A percentile compares a stretch with the other conserved stretches of the same genome.
Conservation (phyloP, 2,113 vertebrate species). For the Corvus moneduloides region DNA sequence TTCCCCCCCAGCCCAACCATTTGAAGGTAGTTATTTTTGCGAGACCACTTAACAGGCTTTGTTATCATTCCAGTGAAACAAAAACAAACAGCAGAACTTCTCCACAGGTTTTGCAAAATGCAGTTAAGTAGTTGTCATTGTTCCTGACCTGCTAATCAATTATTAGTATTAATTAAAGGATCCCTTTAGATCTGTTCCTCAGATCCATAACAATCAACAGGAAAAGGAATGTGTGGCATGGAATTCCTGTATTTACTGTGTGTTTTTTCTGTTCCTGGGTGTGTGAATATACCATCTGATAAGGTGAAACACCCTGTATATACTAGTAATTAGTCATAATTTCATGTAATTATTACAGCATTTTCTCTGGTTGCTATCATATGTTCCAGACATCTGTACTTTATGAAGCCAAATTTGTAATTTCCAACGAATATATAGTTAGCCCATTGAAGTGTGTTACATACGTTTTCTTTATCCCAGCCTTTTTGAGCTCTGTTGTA, state of each 20-base stretch:
- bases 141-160: neutral
- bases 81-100: neutral
- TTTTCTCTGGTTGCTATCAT: neutral
- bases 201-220: neutral
- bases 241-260: neutral
- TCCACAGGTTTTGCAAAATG: neutral
- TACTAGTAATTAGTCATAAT: constrained; percentile 29
- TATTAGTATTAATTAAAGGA: neutral
- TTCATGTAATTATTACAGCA: neutral
- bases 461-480: neutral
- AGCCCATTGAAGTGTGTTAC: neutral
- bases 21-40: neutral
- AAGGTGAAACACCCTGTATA: neutral
- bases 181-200: neutral
- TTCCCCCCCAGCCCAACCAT: neutral
- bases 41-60: neutral
- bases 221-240: neutral
- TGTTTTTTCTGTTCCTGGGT: neutral
- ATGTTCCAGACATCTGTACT: neutral
- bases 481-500: neutral
- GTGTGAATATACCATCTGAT: neutral
- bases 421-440: neutral
- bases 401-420: neutral
- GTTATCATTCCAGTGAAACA: neutral
- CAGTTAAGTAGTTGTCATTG: neutral